A percentile compares a stretch with the other conserved stretches of the same genome.
These are phyloP conservation scores for Emys orbicularis DNA, from an alignment of 2,797 vertebrate genomes.

Conservation along the genomic window DNA sequence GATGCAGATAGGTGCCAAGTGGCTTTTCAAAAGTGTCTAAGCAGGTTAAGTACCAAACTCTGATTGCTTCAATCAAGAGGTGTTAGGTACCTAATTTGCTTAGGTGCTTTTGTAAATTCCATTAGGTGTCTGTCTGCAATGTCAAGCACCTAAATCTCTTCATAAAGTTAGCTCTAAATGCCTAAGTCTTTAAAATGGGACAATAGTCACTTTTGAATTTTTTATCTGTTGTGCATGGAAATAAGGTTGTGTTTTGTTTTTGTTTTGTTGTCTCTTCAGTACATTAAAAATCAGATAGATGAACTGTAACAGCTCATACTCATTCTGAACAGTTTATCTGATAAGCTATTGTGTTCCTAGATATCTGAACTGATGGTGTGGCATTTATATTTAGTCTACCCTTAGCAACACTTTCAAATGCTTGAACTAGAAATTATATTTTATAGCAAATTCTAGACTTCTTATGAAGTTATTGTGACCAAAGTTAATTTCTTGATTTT, in stretches of 20 bases:
- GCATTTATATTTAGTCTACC: neutral
- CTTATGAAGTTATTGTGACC: neutral
- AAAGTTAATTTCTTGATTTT: neutral
- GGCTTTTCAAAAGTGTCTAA: neutral
- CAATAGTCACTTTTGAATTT: neutral
- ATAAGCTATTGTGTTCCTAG: neutral
- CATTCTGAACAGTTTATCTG: constrained; percentile 20
- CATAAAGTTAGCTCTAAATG: neutral
- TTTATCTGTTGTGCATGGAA: neutral
- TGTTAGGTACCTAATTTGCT: neutral
- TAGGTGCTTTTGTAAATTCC: neutral
- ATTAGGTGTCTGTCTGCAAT: neutral
- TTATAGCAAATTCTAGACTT: neutral
- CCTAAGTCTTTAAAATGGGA: neutral
- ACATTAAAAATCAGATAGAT: neutral
- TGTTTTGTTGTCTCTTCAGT: neutral
- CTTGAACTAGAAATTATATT: neutral
- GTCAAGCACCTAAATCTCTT: neutral
- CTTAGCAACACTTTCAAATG: neutral
- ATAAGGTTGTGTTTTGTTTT: neutral
- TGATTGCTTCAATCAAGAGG: neutral
- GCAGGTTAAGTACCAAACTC: neutral
- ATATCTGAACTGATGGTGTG: neutral
- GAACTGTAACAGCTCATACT: neutral
- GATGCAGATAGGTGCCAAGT: neutral